phyloP scores from a whole-genome alignment of 2,888 invertebrate genomes.

The Eupithecia exiguata region DNA sequence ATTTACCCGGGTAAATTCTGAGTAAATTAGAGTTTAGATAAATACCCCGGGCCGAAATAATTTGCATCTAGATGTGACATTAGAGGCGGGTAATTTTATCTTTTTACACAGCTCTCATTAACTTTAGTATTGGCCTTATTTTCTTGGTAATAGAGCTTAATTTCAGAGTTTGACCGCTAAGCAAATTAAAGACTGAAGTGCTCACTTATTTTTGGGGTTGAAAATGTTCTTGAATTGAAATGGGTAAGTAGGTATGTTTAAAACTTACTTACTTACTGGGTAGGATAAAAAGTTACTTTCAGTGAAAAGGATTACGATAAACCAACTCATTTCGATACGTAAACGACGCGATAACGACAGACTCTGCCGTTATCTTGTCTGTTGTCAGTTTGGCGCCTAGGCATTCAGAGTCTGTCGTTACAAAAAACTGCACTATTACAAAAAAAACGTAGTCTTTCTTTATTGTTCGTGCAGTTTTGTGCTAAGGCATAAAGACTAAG shows the following conservation, averaged over 20 bases:
- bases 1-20: conserved; percentile 75
- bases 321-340: too few species aligned
- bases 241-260: neutral
- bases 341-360: too few species aligned
- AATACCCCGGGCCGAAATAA: conserved; percentile 76
- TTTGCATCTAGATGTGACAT: conserved; percentile 84
- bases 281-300: neutral
- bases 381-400: too few species aligned
- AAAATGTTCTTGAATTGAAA: conserved; percentile 8
- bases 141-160: conserved; percentile 31
- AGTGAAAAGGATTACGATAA: neutral
- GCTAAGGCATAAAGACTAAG: too few species aligned
- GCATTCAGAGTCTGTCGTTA: too few species aligned
- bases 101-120: conserved; percentile 53
- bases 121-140: conserved; percentile 34
- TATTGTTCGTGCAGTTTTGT: too few species aligned
- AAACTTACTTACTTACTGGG: neutral
- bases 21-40: conserved; percentile 78
- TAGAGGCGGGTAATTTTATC: conserved; percentile 67
- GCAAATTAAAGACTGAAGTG: conserved; percentile 30
- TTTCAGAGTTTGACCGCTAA: conserved; percentile 18
- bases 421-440: too few species aligned
- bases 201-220: conserved; percentile 11
- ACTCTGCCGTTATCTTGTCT: too few species aligned
- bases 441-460: too few species aligned